These are phyloP conservation scores for Pangasianodon gigas DNA, from an alignment of 2,113 vertebrate genomes.

Conservation along the genomic window DNA sequence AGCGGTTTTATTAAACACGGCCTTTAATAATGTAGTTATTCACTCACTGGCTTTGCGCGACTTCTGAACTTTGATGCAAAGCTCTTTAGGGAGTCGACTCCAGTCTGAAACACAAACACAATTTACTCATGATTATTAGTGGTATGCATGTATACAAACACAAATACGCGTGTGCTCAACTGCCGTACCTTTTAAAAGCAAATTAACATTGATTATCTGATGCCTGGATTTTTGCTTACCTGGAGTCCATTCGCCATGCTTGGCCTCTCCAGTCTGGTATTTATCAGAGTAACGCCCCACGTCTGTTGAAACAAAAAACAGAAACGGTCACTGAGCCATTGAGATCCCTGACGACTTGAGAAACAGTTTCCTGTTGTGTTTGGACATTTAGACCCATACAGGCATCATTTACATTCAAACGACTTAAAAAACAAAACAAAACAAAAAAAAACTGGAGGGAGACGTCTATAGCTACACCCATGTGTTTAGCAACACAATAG, in stretches of 20 bases:
- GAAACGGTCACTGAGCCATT: not conserved
- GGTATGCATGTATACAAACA: not conserved
- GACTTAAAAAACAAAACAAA: not conserved
- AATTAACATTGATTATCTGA: not conserved
- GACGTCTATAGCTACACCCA: not conserved
- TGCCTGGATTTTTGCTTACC: constrained; percentile 61
- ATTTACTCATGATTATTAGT: not conserved
- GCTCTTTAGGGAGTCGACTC: constrained; percentile 77
- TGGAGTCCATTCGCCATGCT: constrained; percentile 80
- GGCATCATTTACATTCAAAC: constrained; percentile 10
- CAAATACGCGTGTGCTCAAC: not conserved
- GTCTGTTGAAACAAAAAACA: constrained; percentile 62
- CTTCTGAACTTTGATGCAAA: constrained; percentile 76
- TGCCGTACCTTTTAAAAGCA: not conserved
- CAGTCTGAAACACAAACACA: constrained; percentile 71
- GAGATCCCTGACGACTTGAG: not conserved
- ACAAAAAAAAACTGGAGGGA: not conserved
- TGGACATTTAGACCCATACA: not conserved
- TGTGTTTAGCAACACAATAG: not conserved
- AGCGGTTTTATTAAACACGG: not conserved
- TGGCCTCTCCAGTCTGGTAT: constrained; percentile 74
- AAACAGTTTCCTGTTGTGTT: not conserved
- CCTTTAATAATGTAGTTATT: not conserved
- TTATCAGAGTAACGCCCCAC: constrained; percentile 84
- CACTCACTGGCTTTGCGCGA: constrained; percentile 74